Evolutionary conservation across 2,797 vertebrate genomes (phyloP), one percentile per base, ranked within the genome.

Genomic region (Telmatherina bonti): DNA sequence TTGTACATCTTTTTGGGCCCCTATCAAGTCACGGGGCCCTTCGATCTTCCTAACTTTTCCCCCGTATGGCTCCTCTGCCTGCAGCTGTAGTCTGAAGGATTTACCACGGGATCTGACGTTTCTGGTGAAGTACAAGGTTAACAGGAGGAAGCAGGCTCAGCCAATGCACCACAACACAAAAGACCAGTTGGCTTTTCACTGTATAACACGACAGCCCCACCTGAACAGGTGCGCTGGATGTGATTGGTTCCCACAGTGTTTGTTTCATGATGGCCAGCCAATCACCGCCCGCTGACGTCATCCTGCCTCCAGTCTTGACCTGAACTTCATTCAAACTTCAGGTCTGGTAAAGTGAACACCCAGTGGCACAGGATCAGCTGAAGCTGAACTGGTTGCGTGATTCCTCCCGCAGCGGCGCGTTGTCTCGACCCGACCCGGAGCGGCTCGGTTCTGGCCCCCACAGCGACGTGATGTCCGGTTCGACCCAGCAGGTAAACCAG

Each of bases 241-340:
- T 75, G 82, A 91, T 90, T 92, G 86, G 89, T 9, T 67, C 4
- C 4, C 30, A 16, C 11, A 12, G 26, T 22, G 2, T 22, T 12
- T 1, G 3, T 16, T 67, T 72, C 67, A 27, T 29, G 16, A 62
- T 15, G 9, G 20, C 1, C 18, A 0, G 11, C 69, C 60, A 77
- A 76, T 73, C 88, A 78, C 62, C 66, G 63, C n/a, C 36, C 0
- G 9, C 29, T 79, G 81, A 87, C 88, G 88, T 85, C 74, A 65
- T 4, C 16, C 11, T 4, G 11, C 59, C 54, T 68, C 20, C 0
- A 49, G 20, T 15, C 7, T 15, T 16, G 60, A 45, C 43, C 26
- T 64, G 0, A 52, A 62, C 51, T 74, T 38, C 20, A 76, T 85
- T 85, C 85, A 85, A 88, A 87, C 59, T 84, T 31, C 12, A 20